Evolutionary conservation across 2,888 invertebrate genomes (phyloP).

Genomic region (Ormyrus thymus): DNA sequence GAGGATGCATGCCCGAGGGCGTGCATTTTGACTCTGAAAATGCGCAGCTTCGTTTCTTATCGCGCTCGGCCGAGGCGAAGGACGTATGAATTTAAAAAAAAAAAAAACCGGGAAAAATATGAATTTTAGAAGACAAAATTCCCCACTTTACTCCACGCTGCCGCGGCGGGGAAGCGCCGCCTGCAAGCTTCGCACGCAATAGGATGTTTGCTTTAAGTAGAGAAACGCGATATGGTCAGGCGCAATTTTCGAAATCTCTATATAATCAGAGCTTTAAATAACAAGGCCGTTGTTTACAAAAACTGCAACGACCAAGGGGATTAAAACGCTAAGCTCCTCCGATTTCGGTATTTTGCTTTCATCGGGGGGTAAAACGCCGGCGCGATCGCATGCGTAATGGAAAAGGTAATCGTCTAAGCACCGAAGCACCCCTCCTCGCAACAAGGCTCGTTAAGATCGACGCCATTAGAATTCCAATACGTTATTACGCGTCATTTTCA

Average conservation of each 20-base stretch:
- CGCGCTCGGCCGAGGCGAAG: neutral
- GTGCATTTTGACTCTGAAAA: slow-evolving; percentile 31
- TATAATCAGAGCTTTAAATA: neutral
- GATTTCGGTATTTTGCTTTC: too few relatives aligned
- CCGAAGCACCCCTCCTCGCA: neutral
- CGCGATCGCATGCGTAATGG: too few relatives aligned
- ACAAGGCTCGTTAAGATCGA: neutral
- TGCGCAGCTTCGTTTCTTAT: slow-evolving; percentile 32
- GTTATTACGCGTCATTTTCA: too few relatives aligned
- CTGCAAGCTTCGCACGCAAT: slow-evolving; percentile 23
- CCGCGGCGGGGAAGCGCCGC: neutral
- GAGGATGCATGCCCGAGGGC: slow-evolving; percentile 12
- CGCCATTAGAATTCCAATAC: too few relatives aligned
- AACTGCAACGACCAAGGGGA: too few relatives aligned
- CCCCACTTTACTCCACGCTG: neutral
- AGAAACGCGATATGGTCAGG: neutral
- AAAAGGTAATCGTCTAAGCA: too few relatives aligned
- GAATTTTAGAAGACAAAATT: slow-evolving; percentile 48
- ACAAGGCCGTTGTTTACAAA: too few relatives aligned
- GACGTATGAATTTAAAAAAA: slow-evolving; percentile 48
- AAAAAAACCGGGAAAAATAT: slow-evolving; percentile 35
- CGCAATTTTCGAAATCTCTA: neutral
- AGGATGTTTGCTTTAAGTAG: slow-evolving; percentile 1
- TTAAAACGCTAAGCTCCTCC: too few relatives aligned
- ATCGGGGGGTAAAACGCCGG: too few relatives aligned